Evolutionary conservation across 2,113 vertebrate species (phyloP).

Genomic region (Dromaius novaehollandiae): DNA sequence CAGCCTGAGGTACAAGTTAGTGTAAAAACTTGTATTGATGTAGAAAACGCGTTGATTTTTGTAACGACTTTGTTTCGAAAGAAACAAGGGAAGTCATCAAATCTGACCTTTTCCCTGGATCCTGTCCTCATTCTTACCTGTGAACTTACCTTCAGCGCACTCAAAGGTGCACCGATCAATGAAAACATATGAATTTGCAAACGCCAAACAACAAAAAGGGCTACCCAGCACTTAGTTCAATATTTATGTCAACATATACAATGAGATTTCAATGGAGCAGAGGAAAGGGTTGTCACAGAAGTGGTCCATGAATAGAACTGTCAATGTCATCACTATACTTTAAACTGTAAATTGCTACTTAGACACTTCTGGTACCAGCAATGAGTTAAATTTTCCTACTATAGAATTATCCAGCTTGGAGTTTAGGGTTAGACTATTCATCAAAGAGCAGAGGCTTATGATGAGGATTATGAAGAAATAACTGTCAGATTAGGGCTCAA

Average conservation of each 20-base stretch:
- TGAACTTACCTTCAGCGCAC: slow-evolving; percentile 44
- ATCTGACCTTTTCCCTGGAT: slow-evolving; percentile 58
- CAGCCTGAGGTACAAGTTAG: slow-evolving; percentile 53
- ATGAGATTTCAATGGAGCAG: neutral
- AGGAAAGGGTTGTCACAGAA: slow-evolving; percentile 13
- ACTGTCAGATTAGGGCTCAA: slow-evolving; percentile 74
- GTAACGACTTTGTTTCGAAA: slow-evolving; percentile 46
- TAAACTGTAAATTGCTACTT: neutral
- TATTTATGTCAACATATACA: slow-evolving; percentile 1
- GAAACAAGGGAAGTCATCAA: slow-evolving; percentile 52
- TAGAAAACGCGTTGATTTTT: slow-evolving; percentile 55
- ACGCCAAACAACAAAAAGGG: slow-evolving; percentile 1
- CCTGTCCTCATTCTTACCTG: slow-evolving; percentile 10
- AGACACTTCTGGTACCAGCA: neutral
- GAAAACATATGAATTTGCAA: slow-evolving; percentile 11
- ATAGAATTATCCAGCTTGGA: slow-evolving; percentile 54
- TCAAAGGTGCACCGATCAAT: slow-evolving; percentile 14
- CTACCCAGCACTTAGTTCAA: neutral
- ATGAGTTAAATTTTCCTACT: slow-evolving; percentile 54
- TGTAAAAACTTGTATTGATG: slow-evolving; percentile 38
- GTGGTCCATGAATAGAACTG: neutral
- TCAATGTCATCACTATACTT: neutral
- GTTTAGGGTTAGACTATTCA: slow-evolving; percentile 75
- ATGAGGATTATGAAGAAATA: slow-evolving; percentile 79
- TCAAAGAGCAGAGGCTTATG: slow-evolving; percentile 71